These are phyloP conservation scores for Amphiura filiformis DNA, from an alignment of 35 echinoderm and acorn worm genomes.

Conservation along the genomic window DNA sequence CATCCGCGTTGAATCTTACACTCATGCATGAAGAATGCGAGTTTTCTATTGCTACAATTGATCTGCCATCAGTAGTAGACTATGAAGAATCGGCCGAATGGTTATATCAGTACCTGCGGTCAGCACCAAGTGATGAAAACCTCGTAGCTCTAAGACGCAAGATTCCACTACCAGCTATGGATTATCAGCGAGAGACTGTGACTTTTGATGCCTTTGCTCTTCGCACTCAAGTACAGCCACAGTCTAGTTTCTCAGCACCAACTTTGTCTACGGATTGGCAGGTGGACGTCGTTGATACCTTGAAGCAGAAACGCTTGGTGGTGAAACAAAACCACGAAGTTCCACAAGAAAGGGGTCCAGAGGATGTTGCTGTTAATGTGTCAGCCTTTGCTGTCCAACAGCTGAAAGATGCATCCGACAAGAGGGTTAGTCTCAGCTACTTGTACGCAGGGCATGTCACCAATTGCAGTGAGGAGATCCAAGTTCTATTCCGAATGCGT, in stretches of 20 bases:
- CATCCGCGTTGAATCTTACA: slow-evolving; percentile 69
- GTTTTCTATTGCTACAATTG: slow-evolving; percentile 74
- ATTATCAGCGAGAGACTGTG: slow-evolving; percentile 55
- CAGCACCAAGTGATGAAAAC: slow-evolving; percentile 81
- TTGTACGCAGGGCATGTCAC: slow-evolving; percentile 74
- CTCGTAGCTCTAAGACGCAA: slow-evolving; percentile 74
- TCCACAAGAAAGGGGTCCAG: slow-evolving; percentile 19
- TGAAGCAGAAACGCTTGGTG: slow-evolving; percentile 78
- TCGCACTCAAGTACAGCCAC: slow-evolving; percentile 81
- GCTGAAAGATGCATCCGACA: slow-evolving; percentile 59
- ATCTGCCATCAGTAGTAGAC: slow-evolving; percentile 70
- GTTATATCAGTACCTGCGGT: slow-evolving; percentile 80
- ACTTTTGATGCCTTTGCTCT: slow-evolving; percentile 69
- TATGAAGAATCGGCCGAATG: slow-evolving; percentile 76
- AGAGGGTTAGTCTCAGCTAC: slow-evolving; percentile 47
- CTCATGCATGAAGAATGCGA: slow-evolving; percentile 98
- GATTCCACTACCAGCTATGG: slow-evolving; percentile 66
- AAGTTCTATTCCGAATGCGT: slow-evolving; percentile 80
- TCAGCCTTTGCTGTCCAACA: slow-evolving; percentile 82
- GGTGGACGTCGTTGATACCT: slow-evolving; percentile 68
- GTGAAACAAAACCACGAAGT: slow-evolving; percentile 86
- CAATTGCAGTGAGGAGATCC: slow-evolving; percentile 85
- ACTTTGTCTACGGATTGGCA: slow-evolving; percentile 87
- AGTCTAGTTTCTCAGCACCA: slow-evolving; percentile 87
- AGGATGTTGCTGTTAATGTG: slow-evolving; percentile 78